phyloP scores from a whole-genome alignment of 2,797 vertebrate species.

The Hybognathus amarus region DNA sequence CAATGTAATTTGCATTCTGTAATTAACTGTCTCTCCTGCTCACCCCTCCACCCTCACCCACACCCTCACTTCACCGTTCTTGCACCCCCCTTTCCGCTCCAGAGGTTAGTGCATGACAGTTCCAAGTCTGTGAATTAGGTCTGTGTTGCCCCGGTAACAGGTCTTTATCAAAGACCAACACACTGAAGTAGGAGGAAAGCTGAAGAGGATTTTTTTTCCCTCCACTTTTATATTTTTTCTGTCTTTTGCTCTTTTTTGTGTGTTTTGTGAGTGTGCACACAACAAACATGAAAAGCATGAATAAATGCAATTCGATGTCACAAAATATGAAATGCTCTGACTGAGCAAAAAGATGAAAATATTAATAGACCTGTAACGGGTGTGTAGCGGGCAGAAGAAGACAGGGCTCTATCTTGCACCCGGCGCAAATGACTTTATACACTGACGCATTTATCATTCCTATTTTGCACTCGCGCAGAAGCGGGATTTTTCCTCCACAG shows the following conservation, averaged over 20 bases:
- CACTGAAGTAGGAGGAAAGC: slow-evolving; percentile 62
- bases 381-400: too few relatives aligned
- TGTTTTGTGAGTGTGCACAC: neutral
- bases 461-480: too few relatives aligned
- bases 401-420: too few relatives aligned
- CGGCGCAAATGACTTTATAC: too few relatives aligned
- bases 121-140: slow-evolving; percentile 66
- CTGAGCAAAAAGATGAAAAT: neutral
- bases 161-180: slow-evolving; percentile 71
- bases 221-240: neutral
- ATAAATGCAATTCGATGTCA: neutral
- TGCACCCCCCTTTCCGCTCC: slow-evolving; percentile 46
- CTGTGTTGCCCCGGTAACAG: slow-evolving; percentile 72
- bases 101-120: slow-evolving; percentile 69
- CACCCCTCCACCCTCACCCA: neutral
- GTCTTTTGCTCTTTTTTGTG: neutral
- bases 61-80: slow-evolving; percentile 22
- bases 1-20: slow-evolving; percentile 80
- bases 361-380: neutral
- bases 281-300: neutral
- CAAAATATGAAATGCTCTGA: neutral
- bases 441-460: too few relatives aligned
- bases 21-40: slow-evolving; percentile 76
- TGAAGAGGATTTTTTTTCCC: slow-evolving; percentile 13
- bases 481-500: too few relatives aligned